Percentiles rank a stretch among this genome's conserved stretches.
Evolutionary conservation across 2,113 vertebrate genomes (phyloP).

Genomic region (Ursus arctos): DNA sequence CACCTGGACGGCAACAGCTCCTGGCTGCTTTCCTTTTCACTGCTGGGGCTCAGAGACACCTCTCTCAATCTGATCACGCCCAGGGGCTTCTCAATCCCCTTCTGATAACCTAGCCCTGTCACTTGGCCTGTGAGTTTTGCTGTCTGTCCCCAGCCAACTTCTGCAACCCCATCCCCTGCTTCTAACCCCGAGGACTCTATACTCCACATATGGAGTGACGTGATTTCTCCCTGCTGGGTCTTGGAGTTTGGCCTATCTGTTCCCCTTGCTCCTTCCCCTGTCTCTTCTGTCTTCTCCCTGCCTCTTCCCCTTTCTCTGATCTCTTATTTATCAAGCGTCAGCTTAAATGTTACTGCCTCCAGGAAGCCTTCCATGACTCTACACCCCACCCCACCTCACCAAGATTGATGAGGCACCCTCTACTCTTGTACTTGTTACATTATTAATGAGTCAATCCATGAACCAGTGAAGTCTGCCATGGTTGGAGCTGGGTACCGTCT

Average conservation of each 20-base stretch:
- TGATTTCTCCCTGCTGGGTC: rapidly evolving
- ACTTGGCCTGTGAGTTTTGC: not conserved
- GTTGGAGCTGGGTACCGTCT: not conserved
- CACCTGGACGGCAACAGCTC: not conserved
- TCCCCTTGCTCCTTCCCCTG: not conserved
- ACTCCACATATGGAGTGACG: rapidly evolving
- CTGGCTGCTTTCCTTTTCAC: not conserved
- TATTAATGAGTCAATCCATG: not conserved
- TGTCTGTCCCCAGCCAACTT: not conserved
- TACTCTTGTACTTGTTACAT: not conserved
- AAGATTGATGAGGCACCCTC: not conserved
- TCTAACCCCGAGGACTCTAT: not conserved
- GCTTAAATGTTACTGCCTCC: not conserved
- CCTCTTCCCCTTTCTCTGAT: not conserved
- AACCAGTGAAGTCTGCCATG: not conserved
- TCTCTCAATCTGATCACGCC: not conserved
- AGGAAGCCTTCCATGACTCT: not conserved
- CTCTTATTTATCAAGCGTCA: not conserved
- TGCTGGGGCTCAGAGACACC: not conserved
- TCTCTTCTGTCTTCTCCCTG: not conserved
- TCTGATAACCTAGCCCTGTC: not conserved
- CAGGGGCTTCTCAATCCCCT: not conserved
- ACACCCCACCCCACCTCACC: not conserved
- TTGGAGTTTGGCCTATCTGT: not conserved
- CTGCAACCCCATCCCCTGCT: too few relatives aligned